Conservation (phyloP, 2,113 vertebrate genomes). For the Cavia porcellus region DNA sequence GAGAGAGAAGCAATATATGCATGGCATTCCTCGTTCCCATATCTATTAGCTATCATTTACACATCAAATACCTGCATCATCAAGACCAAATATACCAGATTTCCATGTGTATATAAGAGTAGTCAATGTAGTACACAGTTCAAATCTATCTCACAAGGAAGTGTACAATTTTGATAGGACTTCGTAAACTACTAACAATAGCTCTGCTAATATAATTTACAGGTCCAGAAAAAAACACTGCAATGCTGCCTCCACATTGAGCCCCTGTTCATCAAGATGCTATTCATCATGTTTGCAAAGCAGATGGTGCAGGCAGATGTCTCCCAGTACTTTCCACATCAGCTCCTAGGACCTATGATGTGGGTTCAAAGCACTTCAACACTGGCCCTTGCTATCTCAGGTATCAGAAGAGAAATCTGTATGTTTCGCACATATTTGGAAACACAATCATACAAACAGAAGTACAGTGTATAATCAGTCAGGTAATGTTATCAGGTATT, state of each 20-base stretch:
- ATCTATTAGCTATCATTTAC: conserved; percentile 87
- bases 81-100: conserved; percentile 89
- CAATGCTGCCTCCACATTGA: conserved; percentile 68
- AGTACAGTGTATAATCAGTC: neutral
- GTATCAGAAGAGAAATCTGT: conserved; percentile 65
- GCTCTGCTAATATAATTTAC: conserved; percentile 84
- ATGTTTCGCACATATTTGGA: conserved; percentile 30
- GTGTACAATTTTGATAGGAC: conserved; percentile 90
- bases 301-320: neutral
- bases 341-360: conserved; percentile 56
- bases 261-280: conserved; percentile 68
- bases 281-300: conserved; percentile 60
- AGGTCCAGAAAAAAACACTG: conserved; percentile 82
- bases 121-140: conserved; percentile 86
- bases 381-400: conserved; percentile 62
- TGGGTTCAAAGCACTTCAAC: conserved; percentile 35
- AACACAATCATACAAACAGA: neutral
- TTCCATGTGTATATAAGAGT: conserved; percentile 85
- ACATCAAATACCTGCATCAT: conserved; percentile 87
- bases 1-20: neutral
- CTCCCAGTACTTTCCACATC: neutral
- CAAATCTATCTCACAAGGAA: conserved; percentile 89
- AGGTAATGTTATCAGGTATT: neutral
- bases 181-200: conserved; percentile 89
- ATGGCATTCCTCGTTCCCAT: conserved; percentile 73